These are phyloP conservation scores for Xenopus tropicalis DNA, from an alignment of 2,113 vertebrate species.

Conservation along the genomic window DNA sequence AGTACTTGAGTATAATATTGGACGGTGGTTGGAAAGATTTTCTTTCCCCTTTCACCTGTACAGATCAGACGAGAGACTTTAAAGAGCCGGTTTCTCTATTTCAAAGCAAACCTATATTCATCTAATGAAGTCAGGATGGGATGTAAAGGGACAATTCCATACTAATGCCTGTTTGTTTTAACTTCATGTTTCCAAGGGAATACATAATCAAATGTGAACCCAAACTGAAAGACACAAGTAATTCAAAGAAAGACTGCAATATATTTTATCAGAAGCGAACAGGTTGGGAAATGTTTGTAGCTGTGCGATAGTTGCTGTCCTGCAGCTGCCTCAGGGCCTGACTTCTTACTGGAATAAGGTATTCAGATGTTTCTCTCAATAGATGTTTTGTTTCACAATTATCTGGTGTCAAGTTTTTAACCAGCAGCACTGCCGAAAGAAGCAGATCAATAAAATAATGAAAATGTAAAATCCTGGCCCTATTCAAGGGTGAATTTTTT, in stretches of 20 bases:
- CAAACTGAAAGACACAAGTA: background rate
- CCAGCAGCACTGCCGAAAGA: slow-evolving; percentile 42
- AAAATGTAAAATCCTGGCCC: slow-evolving; percentile 19
- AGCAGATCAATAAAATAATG: slow-evolving; percentile 20
- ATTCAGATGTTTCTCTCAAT: slow-evolving; percentile 5
- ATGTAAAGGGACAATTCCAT: background rate
- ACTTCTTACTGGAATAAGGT: slow-evolving; percentile 34
- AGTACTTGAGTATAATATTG: too few species aligned
- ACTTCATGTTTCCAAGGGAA: slow-evolving; percentile 11
- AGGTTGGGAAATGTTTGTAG: slow-evolving; percentile 19
- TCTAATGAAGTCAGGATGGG: background rate
- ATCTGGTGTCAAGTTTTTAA: slow-evolving; percentile 25
- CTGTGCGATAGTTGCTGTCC: slow-evolving; percentile 17
- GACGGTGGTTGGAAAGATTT: too few species aligned
- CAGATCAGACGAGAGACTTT: background rate
- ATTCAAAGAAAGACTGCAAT: slow-evolving; percentile 1
- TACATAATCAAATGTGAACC: background rate
- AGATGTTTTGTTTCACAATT: slow-evolving; percentile 8
- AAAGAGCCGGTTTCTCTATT: background rate
- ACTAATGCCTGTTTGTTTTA: slow-evolving; percentile 13
- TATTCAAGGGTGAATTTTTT: slow-evolving; percentile 28
- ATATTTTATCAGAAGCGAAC: slow-evolving; percentile 1
- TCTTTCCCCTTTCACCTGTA: too few species aligned
- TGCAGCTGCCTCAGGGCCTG: slow-evolving; percentile 39
- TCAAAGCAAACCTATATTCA: background rate